Evolutionary conservation across 2,888 invertebrate genomes (phyloP).

Genomic region (Ptychoptera contaminata): DNA sequence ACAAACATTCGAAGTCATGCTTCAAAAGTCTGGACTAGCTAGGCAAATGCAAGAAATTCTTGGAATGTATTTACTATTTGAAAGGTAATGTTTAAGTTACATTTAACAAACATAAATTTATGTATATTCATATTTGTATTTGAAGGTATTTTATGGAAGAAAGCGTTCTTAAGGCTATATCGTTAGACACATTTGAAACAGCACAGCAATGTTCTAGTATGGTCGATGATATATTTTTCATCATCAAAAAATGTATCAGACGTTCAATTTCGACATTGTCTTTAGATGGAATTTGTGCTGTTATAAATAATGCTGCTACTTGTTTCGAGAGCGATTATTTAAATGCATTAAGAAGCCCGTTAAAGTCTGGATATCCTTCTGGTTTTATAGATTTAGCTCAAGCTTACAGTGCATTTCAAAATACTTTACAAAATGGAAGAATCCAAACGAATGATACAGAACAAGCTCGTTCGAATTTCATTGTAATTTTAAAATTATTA

Average conservation of each 20-base stretch:
- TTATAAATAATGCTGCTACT: constrained; percentile 82
- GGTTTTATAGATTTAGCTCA: constrained; percentile 63
- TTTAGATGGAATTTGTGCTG: constrained; percentile 90
- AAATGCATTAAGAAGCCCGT: constrained; percentile 50
- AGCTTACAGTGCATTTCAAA: constrained; percentile 70
- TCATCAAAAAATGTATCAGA: constrained; percentile 88
- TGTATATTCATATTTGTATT: background rate
- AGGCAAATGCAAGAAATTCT: constrained; percentile 68
- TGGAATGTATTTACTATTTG: constrained; percentile 77
- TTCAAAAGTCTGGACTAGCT: constrained; percentile 56
- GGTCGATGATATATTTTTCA: constrained; percentile 96
- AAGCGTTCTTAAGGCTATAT: constrained; percentile 81
- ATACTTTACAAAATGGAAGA: constrained; percentile 63
- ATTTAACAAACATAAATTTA: background rate
- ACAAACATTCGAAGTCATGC: constrained; percentile 43
- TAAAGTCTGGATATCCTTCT: constrained; percentile 61
- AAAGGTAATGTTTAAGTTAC: constrained; percentile 40
- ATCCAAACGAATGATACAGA: constrained; percentile 65
- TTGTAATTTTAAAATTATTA: constrained; percentile 34
- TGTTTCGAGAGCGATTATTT: constrained; percentile 75
- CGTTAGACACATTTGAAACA: constrained; percentile 57
- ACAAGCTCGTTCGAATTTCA: constrained; percentile 56
- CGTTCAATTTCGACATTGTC: constrained; percentile 82
- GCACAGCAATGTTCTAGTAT: constrained; percentile 73
- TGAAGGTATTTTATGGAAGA: constrained; percentile 79